Evolutionary conservation across 2,113 vertebrate genomes (phyloP), one percentile per base, ranked within the genome.

Genomic region (Channa argus): DNA sequence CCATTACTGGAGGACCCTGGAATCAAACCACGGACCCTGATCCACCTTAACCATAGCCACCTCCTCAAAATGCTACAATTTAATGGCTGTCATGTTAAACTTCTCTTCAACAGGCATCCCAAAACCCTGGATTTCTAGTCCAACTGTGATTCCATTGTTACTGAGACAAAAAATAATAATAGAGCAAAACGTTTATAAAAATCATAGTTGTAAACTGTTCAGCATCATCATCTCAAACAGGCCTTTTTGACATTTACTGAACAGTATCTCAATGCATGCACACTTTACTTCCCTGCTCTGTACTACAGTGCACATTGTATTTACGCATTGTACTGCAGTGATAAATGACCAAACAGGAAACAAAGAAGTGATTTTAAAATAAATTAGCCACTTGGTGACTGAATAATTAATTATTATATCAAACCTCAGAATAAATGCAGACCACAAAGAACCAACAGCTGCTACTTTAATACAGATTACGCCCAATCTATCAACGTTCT

Each of bases 401-500:
- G 49, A 74, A 71, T 63, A 14, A 71, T 60, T 53, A 14, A 68
- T 80, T 54, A 37, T 61, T 71, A 51, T 12, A 8, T 76, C 34
- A 79, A 61, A 75, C 51, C 33, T 59, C 38, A 47, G 52, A 69
- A 62, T 33, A 59, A 62, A 80, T 58, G 6, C 33, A 47, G 34
- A 79, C 45, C 61, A 55, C 61, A 71, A 64, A 59, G 13, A 77
- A 59, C 9, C 2, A 75, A 69, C 61, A 79, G 59, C 56, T 71
- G 47, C 60, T 67, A 10, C 75, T 77, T 50, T 71, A 10, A 68
- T 68, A 69, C 24, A 50, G 80, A 85, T 86, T 82, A 70, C 84
- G 86, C 74, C 68, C 62, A 59, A 41, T 81, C 68, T 70, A 83
- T 87, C 85, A 59, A 44, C 68, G 51, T 81, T 69, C 76, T 81